phyloP scores from a whole-genome alignment of 1,140 invertebrate species.

The Bombus pyrosoma region DNA sequence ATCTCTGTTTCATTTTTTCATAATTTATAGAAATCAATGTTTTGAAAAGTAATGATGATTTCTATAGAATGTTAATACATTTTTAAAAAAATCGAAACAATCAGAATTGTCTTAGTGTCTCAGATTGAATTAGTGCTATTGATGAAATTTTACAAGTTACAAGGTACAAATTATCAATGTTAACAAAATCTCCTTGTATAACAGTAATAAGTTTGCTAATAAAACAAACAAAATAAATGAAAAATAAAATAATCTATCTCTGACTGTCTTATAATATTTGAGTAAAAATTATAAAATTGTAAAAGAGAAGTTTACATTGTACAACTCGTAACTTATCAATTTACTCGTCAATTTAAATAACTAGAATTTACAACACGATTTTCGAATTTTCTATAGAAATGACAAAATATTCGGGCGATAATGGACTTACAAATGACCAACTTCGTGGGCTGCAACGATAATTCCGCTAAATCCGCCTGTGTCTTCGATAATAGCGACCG shows the following conservation, averaged over 20 bases:
- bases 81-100: background rate
- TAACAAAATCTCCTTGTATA: too few relatives aligned
- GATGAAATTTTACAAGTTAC: background rate
- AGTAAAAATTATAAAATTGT: background rate
- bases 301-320: background rate
- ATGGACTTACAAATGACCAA: conserved; percentile 95
- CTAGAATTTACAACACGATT: background rate
- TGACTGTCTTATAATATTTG: too few relatives aligned
- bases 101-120: background rate
- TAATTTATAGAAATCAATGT: background rate
- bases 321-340: background rate
- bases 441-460: conserved; percentile 98
- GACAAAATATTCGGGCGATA: background rate
- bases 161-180: background rate
- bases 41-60: background rate
- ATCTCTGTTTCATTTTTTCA: background rate
- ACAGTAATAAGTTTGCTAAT: too few relatives aligned
- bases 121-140: background rate
- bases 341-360: background rate
- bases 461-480: conserved; percentile 98
- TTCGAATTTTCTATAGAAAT: background rate
- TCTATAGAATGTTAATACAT: background rate
- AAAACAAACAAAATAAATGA: too few relatives aligned
- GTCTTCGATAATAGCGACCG: conserved; percentile 97
- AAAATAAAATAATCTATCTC: too few relatives aligned